Base-by-base conservation (phyloP, 1,140 invertebrate genomes). In the Berghia stephanieae region DNA sequence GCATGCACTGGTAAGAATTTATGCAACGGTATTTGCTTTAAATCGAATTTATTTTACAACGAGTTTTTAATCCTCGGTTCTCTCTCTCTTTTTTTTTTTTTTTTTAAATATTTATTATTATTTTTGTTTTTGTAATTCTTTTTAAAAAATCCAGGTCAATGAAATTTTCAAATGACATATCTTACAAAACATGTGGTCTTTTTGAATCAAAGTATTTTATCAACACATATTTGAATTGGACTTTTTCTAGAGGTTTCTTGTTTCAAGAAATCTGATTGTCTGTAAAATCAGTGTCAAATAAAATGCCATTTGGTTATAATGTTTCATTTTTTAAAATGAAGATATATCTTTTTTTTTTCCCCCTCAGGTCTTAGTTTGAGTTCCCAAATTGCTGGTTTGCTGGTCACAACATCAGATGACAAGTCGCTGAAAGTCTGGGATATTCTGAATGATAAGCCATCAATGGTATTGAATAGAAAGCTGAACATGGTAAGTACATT, bases 401-500 rank as follows among this genome's bases (percentile, higher is more conserved):
- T 96, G 84, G 89, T 95, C 6, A 94, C 94, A 1, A 89, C 92
- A 27, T 93, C 94, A 18, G 91, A 91, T 24, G 95, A 96, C 87
- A 93, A 94, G 75, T 90, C 89, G 16, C 84, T 96, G 2, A 95
- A 95, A 90, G 91, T 94, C 10, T 97, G 95, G 95, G 94, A 96
- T 87, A 88, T 92, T 18, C 66, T 80, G 24, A 80, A 84, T 36
- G 84, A 86, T 63, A 88, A 89, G 75, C 89, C 89, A 31, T 84
- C 84, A 4, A 81, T 86, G 24, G 81, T 91, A 1, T 77, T 86
- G 38, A 82, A 86, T 60, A 80, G 85, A 43, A 81, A 88, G 70
- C 72, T 90, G 18, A 86, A 79, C 72, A 80, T 86, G 84, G 86
- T 86, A 75, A 73, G 80, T 77, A 21, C 1, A 43, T 4, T 63